Base-by-base conservation (phyloP, 2,888 invertebrate genomes). In the Tenodera sinensis region DNA sequence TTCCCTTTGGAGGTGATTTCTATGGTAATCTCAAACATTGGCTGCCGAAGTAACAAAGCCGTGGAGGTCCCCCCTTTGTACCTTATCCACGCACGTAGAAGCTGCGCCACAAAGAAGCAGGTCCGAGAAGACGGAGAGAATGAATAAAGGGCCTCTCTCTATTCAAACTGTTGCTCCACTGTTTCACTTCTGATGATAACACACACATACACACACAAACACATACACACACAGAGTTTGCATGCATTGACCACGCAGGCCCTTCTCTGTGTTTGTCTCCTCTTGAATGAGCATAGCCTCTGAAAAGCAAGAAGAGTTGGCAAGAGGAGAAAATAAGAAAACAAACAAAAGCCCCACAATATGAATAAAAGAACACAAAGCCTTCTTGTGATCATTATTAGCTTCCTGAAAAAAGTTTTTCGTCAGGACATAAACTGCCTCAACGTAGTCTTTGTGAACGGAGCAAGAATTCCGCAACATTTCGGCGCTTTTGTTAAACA, bases 21-120 rank as follows among this genome's bases (percentile, higher is more conserved):
- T 87, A 87, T 87, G 87, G 81, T 87, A 87, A 87, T 87, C 82
- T 87, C 82, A 87, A 87, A 87, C 87, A 87, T 87, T 28, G 87
- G 87, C 34, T 87, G 82, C 3, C 86, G 85, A 15, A 83, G 54
- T 28, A 83, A 82, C 86, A 20, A 71, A 87, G 81, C 25, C 15
- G 28, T 1, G 86, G 28, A 28, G 25, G 28, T 71, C 27, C 71
- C 47, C 81, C 86, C 87, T 87, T 87, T 87, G 87, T 87, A 34
- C 81, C 34, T 20, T 87, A 30, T 8, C 27, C 82, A 87, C 83
- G 87, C 87, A 87, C 87, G 87, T 83, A 47, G 30, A 83, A 86
- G 71, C 71, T 28, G 54, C 28, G 85, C 47, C 85, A 86, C 86
- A 86, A 81, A 86, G 81, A 86, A 86, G 54, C 54, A 71, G 42